Evolutionary conservation across 1,140 invertebrate species (phyloP).

Genomic region (Drosophila varians): DNA sequence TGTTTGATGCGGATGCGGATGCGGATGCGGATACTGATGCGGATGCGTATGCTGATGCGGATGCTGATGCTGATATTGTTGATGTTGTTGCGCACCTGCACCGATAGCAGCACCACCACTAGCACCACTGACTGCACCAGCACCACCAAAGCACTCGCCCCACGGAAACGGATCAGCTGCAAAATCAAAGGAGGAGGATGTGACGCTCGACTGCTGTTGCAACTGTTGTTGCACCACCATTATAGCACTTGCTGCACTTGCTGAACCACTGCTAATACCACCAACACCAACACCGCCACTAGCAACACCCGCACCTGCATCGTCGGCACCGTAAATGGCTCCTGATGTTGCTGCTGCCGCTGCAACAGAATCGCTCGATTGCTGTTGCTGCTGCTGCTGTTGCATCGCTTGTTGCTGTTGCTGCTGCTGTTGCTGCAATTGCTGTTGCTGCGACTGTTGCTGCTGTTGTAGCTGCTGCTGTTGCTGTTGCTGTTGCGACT

Average conservation of each 20-base stretch:
- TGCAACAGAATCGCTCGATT: constrained; percentile 22
- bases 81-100: constrained; percentile 71
- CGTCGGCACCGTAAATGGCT: constrained; percentile 72
- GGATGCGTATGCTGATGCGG: constrained; percentile 49
- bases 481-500: constrained; percentile 31
- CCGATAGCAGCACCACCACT: constrained; percentile 16
- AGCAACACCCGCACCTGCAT: constrained; percentile 80
- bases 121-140: constrained; percentile 20
- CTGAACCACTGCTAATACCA: constrained; percentile 71
- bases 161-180: constrained; percentile 23
- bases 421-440: constrained; percentile 28
- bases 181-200: constrained; percentile 53
- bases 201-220: constrained; percentile 44
- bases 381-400: constrained; percentile 12
- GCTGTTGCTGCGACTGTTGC: constrained; percentile 21
- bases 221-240: constrained; percentile 24
- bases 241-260: constrained; percentile 38
- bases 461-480: constrained; percentile 35
- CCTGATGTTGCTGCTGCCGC: constrained; percentile 31
- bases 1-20: constrained; percentile 71
- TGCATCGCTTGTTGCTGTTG: constrained; percentile 21
- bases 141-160: constrained; percentile 15
- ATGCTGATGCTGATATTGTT: constrained; percentile 47
- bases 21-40: constrained; percentile 50
- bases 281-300: constrained; percentile 74